Base-by-base conservation (phyloP, 2,797 vertebrate species). In the Hylomyscus alleni region DNA sequence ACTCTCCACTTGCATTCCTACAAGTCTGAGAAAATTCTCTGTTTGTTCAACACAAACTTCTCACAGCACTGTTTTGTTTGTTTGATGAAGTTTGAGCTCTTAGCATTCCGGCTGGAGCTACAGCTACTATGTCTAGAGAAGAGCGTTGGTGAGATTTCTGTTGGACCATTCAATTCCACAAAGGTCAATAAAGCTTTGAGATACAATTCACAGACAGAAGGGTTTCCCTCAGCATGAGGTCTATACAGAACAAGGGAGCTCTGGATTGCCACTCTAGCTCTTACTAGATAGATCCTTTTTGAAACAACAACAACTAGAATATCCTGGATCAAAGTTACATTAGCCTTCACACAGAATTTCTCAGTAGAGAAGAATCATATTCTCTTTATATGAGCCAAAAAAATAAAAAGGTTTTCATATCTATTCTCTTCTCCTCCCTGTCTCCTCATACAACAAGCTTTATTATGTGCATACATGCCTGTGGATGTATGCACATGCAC, bases 1-100 rank as follows among this genome's bases (percentile, higher is more conserved):
- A 75, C 65, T 96, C 44, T 75, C 47, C 26, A 37, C 75, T 84
- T 54, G 75, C 77, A 26, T 60, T 93, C 62, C n/a, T n/a, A 40
- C 62, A 94, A 52, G 6, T 31, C 58, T 54, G 17, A 91, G 47
- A 73, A 91, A 60, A 62, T 11, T 31, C 26, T 1, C 26, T 13
- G 22, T 65, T 77, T 82, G 3, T 3, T 90, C 73, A 83, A 81
- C 37, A 76, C 12, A 50, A 86, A 90, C 1, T 17, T 26, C 31
- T 56, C 52, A 50, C 1, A 44, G 34, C 13, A 81, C 2, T 56
- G 31, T 7, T 73, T 75, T 37, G 40, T 56, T 54, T 44, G 20
- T 86, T 75, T 58, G 29, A 40, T 10, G 56, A 86, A 9, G 8
- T 62, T 5, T 1, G 4, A 5, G 73, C 14, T 67, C 22, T 92